A percentile compares a stretch with the other conserved stretches of the same genome.
These are phyloP conservation scores for Takifugu bimaculatus DNA, from an alignment of 2,113 vertebrate species.

Conservation along the genomic window DNA sequence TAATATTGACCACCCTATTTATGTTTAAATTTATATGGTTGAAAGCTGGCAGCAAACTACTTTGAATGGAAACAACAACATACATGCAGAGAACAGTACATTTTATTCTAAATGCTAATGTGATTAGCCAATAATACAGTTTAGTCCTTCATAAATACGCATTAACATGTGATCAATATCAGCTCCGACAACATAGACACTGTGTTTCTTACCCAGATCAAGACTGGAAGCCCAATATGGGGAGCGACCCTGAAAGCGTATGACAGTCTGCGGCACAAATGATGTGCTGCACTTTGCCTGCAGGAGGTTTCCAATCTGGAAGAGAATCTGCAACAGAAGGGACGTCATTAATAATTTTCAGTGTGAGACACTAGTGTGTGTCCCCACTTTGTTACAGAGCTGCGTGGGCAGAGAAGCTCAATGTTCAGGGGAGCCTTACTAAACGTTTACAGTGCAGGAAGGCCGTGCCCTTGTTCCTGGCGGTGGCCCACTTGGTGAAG, in stretches of 20 bases:
- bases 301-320: constrained; percentile 74
- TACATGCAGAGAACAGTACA: too few species aligned
- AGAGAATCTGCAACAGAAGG: constrained; percentile 68
- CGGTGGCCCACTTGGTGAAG: constrained; percentile 90
- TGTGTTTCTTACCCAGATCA: constrained; percentile 65
- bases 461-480: constrained; percentile 83
- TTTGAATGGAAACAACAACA: too few species aligned
- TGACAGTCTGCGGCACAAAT: constrained; percentile 64
- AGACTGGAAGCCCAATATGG: constrained; percentile 72
- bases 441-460: constrained; percentile 69
- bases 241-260: constrained; percentile 71
- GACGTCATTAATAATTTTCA: constrained; percentile 37
- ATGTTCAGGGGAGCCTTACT: constrained; percentile 38
- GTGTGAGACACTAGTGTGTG: constrained; percentile 12
- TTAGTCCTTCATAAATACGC: too few species aligned
- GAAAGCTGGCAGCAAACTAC: too few species aligned
- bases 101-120: too few species aligned
- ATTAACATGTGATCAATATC: background rate
- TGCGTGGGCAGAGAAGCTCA: background rate
- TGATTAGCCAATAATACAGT: too few species aligned
- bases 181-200: background rate
- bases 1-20: too few species aligned
- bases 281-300: constrained; percentile 68
- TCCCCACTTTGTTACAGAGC: constrained; percentile 18
- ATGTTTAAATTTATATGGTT: too few species aligned